phyloP scores from a whole-genome alignment of 2,797 vertebrate species.

The Pempheris klunzingeri region DNA sequence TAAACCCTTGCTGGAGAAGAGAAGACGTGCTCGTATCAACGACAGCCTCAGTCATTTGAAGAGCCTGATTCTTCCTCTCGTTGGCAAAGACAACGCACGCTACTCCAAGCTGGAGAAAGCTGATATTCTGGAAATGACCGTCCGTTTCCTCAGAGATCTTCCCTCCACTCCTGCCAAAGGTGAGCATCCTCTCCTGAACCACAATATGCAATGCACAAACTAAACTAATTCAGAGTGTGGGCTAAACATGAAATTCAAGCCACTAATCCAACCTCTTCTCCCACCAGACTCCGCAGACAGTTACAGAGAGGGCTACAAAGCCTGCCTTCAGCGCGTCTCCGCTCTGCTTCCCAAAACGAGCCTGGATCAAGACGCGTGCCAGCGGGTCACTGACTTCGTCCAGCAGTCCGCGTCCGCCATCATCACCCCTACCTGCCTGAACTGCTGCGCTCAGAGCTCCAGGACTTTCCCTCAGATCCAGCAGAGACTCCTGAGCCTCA shows the following conservation, averaged over 20 bases:
- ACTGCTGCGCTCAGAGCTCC: constrained; percentile 75
- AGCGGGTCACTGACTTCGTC: constrained; percentile 83
- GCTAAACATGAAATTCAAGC: neutral
- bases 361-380: constrained; percentile 79
- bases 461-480: constrained; percentile 74
- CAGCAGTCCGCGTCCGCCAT: constrained; percentile 71
- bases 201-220: accelerated
- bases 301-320: constrained; percentile 88
- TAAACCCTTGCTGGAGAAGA: constrained; percentile 88
- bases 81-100: constrained; percentile 88
- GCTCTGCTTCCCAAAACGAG: constrained; percentile 82
- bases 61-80: constrained; percentile 89
- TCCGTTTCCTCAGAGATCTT: constrained; percentile 89
- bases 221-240: neutral
- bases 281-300: constrained; percentile 77
- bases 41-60: constrained; percentile 90
- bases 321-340: constrained; percentile 87
- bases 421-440: constrained; percentile 69
- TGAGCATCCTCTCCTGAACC: constrained; percentile 64
- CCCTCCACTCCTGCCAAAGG: constrained; percentile 76
- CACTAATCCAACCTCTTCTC: constrained; percentile 31
- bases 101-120: constrained; percentile 93
- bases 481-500: constrained; percentile 73
- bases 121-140: constrained; percentile 93
- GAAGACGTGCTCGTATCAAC: constrained; percentile 90